Conservation (phyloP, 2,888 invertebrate species). For the Zaprionus lineosus region DNA sequence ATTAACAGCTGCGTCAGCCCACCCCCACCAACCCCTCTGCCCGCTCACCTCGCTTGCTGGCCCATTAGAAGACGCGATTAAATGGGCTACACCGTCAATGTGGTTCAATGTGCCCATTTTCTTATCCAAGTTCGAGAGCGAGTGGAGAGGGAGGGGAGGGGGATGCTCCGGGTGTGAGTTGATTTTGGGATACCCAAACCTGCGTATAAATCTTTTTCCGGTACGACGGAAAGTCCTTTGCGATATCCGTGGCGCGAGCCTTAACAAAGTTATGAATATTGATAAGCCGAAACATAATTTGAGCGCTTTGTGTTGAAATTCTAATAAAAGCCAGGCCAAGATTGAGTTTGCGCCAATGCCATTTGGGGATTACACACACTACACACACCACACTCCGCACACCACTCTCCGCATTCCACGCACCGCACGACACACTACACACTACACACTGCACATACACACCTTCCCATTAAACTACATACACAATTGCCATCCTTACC, state of each 20-base stretch:
- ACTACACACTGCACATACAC: slow-evolving; percentile 1
- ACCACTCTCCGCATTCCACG: too few species aligned
- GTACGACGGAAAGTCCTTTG: too few species aligned
- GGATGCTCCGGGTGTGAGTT: slow-evolving; percentile 27
- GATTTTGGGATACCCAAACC: slow-evolving; percentile 20
- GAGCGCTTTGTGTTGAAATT: slow-evolving; percentile 39
- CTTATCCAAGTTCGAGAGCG: too few species aligned
- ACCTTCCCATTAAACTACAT: slow-evolving; percentile 35
- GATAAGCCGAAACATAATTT: slow-evolving; percentile 61
- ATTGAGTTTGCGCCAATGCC: slow-evolving; percentile 56
- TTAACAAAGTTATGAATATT: slow-evolving; percentile 70
- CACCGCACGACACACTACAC: too few species aligned
- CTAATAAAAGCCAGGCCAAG: slow-evolving; percentile 50
- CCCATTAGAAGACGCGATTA: slow-evolving; percentile 34
- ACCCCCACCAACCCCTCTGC: background rate
- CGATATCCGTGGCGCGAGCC: slow-evolving; percentile 8
- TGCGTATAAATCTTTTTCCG: slow-evolving; percentile 54
- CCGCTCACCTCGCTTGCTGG: slow-evolving; percentile 4
- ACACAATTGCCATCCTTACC: slow-evolving; percentile 44
- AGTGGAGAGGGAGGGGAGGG: too few species aligned
- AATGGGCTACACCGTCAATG: slow-evolving; percentile 19
- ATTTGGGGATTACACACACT: slow-evolving; percentile 62
- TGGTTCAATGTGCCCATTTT: slow-evolving; percentile 15
- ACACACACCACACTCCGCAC: too few species aligned
- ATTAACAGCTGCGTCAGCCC: slow-evolving; percentile 50